Conservation (phyloP, 2,888 invertebrate species). For the Lepidonotus clava region DNA sequence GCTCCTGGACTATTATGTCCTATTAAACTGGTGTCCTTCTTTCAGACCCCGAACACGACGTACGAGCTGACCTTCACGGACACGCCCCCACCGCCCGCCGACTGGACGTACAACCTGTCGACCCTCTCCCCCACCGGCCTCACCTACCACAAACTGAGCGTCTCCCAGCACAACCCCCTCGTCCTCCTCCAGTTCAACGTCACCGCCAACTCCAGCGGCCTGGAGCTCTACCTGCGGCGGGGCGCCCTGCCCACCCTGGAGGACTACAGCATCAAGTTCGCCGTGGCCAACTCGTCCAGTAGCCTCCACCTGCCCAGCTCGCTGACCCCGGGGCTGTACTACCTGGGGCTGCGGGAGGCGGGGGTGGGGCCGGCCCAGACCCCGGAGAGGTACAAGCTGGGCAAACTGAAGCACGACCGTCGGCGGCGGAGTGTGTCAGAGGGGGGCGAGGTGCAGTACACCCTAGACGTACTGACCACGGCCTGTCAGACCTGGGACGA, state of each 20-base stretch:
- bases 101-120: conserved; percentile 6
- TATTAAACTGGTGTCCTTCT: not conserved
- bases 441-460: not conserved
- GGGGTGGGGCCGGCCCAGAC: too few relatives aligned
- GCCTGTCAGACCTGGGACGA: conserved; percentile 1
- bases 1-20: too few relatives aligned
- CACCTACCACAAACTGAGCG: not conserved
- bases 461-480: not conserved
- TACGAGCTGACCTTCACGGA: not conserved
- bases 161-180: not conserved
- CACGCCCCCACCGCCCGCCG: not conserved
- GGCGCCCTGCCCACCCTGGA: not conserved
- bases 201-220: not conserved
- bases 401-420: not conserved
- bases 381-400: not conserved
- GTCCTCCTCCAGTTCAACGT: not conserved
- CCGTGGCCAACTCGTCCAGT: not conserved
- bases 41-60: not conserved
- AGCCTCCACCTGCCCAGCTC: not conserved
- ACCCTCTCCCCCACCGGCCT: not conserved
- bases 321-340: not conserved
- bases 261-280: not conserved
- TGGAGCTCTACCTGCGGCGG: not conserved
- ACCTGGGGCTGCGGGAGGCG: not conserved
- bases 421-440: not conserved